These are phyloP conservation scores for Sycophaga agraensis DNA, from an alignment of 1,140 invertebrate genomes.

Conservation along the genomic window DNA sequence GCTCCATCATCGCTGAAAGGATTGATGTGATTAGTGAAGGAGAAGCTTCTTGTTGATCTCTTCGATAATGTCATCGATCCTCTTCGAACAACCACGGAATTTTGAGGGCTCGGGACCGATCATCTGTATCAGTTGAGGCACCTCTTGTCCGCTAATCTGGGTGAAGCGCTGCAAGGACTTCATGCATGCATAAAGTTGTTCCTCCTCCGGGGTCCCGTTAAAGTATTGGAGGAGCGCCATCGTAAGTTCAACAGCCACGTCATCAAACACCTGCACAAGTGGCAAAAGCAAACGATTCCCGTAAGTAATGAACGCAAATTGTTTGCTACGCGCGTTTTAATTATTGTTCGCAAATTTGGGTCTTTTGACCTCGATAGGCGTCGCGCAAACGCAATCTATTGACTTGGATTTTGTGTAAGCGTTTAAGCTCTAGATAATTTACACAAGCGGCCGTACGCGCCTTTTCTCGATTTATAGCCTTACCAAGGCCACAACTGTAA, in stretches of 20 bases:
- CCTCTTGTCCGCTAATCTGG: conserved; percentile 77
- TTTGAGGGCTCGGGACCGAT: conserved; percentile 84
- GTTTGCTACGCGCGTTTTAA: no score
- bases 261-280: conserved; percentile 89
- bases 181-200: conserved; percentile 75
- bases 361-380: no score
- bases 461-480: no score
- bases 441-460: no score
- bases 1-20: neutral
- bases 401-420: no score
- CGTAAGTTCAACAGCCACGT: conserved; percentile 86
- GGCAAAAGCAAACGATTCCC: no score
- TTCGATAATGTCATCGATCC: conserved; percentile 80
- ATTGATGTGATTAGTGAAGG: conserved; percentile 1
- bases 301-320: no score
- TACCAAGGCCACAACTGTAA: no score
- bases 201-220: conserved; percentile 75
- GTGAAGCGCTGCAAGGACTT: conserved; percentile 80
- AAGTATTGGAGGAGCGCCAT: conserved; percentile 92
- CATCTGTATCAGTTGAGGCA: conserved; percentile 87
- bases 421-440: no score
- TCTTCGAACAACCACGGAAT: conserved; percentile 77
- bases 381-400: no score
- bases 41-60: conserved; percentile 67
- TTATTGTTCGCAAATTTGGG: no score